phyloP scores from a whole-genome alignment of 2,888 invertebrate species.

The Chrysodeixis includens region DNA sequence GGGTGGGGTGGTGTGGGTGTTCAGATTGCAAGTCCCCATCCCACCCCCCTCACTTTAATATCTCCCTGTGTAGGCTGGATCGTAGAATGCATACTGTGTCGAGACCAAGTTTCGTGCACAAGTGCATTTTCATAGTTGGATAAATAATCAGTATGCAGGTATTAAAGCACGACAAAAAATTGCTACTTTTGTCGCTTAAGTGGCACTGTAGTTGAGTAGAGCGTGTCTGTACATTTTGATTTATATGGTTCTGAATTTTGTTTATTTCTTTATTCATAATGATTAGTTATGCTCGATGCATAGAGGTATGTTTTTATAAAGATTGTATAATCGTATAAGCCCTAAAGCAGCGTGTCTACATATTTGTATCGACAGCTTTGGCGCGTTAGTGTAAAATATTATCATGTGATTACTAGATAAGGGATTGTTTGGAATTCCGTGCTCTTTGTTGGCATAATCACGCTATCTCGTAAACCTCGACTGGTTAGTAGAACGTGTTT shows the following conservation, averaged over 20 bases:
- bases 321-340: neutral
- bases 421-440: conserved; percentile 30
- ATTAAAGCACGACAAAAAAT: conserved; percentile 40
- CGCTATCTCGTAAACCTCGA: conserved; percentile 36
- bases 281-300: neutral
- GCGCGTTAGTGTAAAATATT: conserved; percentile 30
- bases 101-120: conserved; percentile 76
- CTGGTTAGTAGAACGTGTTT: conserved; percentile 29
- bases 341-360: conserved; percentile 8
- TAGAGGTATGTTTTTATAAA: neutral
- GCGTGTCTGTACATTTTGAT: conserved; percentile 27
- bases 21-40: conserved; percentile 70
- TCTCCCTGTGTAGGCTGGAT: conserved; percentile 73
- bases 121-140: conserved; percentile 76
- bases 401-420: conserved; percentile 36
- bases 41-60: conserved; percentile 66
- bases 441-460: conserved; percentile 42
- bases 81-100: conserved; percentile 69
- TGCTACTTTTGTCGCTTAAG: conserved; percentile 24
- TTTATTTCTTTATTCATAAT: neutral
- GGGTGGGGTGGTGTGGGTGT: conserved; percentile 68
- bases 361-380: conserved; percentile 18
- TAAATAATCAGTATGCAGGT: conserved; percentile 70
- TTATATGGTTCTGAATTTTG: neutral
- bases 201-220: conserved; percentile 16